phyloP scores from a whole-genome alignment of 2,888 invertebrate genomes.

The Hyppa rectilinea region DNA sequence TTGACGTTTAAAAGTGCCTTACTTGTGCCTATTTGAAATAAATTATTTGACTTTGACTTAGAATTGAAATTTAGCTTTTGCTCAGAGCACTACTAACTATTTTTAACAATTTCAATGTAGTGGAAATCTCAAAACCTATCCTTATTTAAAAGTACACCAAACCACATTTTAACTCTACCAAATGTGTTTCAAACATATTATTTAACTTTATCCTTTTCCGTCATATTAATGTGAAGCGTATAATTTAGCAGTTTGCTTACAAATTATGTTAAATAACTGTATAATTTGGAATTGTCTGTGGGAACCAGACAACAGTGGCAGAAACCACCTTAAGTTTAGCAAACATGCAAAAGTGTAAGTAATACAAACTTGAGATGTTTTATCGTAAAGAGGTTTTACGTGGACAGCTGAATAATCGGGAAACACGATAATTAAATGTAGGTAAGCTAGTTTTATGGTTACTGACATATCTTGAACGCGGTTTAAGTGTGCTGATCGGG shows the following conservation, averaged over 20 bases:
- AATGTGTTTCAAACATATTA: constrained; percentile 7
- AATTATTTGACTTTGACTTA: too few relatives aligned
- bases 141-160: background rate
- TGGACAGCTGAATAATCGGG: background rate
- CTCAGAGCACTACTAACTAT: background rate
- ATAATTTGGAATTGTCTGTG: constrained; percentile 59
- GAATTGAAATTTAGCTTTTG: background rate
- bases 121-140: background rate
- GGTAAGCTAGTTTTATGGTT: background rate
- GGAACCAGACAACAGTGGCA: constrained; percentile 58
- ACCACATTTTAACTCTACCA: background rate
- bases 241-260: constrained; percentile 48
- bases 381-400: constrained; percentile 1
- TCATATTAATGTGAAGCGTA: constrained; percentile 32
- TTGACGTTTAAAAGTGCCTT: too few relatives aligned
- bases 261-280: constrained; percentile 50
- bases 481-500: too few relatives aligned
- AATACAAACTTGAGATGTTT: background rate
- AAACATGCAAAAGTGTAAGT: constrained; percentile 38
- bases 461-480: too few relatives aligned
- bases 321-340: constrained; percentile 34
- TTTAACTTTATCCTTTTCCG: constrained; percentile 28
- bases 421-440: constrained; percentile 11
- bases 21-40: too few relatives aligned
- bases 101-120: background rate